Base-by-base conservation (phyloP, 2,113 vertebrate species). In the Zootoca vivipara region DNA sequence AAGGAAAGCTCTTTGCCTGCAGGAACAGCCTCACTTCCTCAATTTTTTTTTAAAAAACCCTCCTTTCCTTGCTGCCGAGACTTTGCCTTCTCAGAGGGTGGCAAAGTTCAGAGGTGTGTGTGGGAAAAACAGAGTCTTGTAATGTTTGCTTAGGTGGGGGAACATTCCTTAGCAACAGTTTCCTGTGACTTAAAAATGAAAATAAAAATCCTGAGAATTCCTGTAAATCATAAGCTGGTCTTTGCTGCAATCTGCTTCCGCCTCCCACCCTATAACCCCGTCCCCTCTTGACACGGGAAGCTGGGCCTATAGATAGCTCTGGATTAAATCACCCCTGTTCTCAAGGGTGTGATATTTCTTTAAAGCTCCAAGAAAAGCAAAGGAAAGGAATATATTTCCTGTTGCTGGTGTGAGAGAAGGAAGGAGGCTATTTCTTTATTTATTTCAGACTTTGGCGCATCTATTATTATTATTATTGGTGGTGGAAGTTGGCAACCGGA, bases 161-260 rank as follows among this genome's bases (percentile, higher is more conserved):
- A 93, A 89, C 92, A 95, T 88, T 93, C 89, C 95, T 95, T 95
- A 95, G 94, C 95, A 95, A 95, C 94, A 91, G 89, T 88, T 95
- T 95, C 93, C 94, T 95, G 91, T 86, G 67, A 95, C 93, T 80
- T 86, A 33, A 33, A 46, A 46, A 46, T 46, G 10, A 46, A 46
- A 93, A 85, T 56, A 77, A 88, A 85, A 88, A 90, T 94, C 93
- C 95, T 95, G 95, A 93, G 94, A 96, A 95, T 93, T 90, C 94
- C 91, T 93, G 89, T 93, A 83, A 73, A 81, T 91, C 86, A 6
- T 42, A 22, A 90, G 90, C 89, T 90, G 7, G 3, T 42, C 40
- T 95, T 94, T 93, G 90, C 89, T 91, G 80, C 40, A 28, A 8
- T 9, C 80, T n/a, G 7, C 42, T 82, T 87, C 46, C 85, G 5